These are phyloP conservation scores for Volucella zonaria DNA, from an alignment of 2,888 invertebrate genomes.

Conservation along the genomic window DNA sequence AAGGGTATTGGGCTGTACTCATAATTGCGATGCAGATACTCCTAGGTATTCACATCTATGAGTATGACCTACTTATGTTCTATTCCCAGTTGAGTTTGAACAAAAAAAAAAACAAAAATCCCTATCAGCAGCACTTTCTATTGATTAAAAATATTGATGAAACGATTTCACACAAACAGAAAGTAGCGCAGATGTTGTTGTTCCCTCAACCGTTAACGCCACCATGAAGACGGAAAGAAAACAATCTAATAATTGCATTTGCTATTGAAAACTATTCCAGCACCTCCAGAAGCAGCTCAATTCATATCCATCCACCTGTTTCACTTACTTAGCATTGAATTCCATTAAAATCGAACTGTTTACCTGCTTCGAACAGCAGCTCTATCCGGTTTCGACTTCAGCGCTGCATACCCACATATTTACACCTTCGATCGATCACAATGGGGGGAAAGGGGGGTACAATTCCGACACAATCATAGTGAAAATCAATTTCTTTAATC, in stretches of 20 bases:
- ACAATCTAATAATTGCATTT: conserved; percentile 68
- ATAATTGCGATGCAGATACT: too few relatives aligned
- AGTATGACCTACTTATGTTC: too few relatives aligned
- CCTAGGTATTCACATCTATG: too few relatives aligned
- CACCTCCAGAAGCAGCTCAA: too few relatives aligned
- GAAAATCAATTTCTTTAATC: conserved; percentile 71
- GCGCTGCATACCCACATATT: not conserved
- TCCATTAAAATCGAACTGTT: conserved; percentile 22
- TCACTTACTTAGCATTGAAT: conserved; percentile 14
- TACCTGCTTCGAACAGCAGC: conserved; percentile 9
- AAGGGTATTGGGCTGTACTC: too few relatives aligned
- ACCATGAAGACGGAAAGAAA: conserved; percentile 18
- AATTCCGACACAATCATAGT: conserved; percentile 13
- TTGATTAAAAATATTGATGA: conserved; percentile 33
- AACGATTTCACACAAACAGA: conserved; percentile 15
- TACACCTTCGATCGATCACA: not conserved
- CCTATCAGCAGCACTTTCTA: conserved; percentile 18
- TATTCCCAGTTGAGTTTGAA: too few relatives aligned
- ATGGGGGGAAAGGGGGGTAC: not conserved
- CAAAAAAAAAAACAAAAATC: not conserved
- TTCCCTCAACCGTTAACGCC: conserved; percentile 13
- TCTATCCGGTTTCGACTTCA: not conserved
- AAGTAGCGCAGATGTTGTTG: not conserved
- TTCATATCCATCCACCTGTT: not conserved
- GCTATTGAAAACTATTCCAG: conserved; percentile 51